These are phyloP conservation scores for Daphoenositta chrysoptera DNA, from an alignment of 2,113 vertebrate species.

Conservation along the genomic window DNA sequence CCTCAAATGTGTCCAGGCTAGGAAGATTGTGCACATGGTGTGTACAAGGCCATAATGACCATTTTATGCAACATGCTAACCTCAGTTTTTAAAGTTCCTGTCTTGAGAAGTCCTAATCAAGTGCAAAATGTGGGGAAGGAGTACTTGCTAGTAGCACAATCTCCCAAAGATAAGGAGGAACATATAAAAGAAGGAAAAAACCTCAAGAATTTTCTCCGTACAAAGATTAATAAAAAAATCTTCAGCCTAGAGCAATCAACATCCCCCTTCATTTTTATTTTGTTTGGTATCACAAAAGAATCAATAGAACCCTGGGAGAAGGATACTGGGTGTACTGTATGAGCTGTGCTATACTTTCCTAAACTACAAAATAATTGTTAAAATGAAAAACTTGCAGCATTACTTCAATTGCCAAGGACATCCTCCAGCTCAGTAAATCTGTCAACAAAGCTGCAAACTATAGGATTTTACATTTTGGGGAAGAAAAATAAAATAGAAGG, in stretches of 20 bases:
- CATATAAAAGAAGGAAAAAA: neutral
- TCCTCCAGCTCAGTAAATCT: neutral
- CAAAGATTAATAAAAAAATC: neutral
- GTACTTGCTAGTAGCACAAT: neutral
- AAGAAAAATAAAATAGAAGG: neutral
- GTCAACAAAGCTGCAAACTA: neutral
- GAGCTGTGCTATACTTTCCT: neutral
- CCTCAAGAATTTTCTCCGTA: neutral
- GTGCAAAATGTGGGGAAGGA: neutral
- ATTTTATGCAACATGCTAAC: neutral
- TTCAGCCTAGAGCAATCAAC: neutral
- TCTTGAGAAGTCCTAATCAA: neutral
- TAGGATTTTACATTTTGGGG: neutral
- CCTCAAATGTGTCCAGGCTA: neutral
- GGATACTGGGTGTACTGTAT: neutral
- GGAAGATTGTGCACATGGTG: neutral
- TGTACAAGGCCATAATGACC: neutral
- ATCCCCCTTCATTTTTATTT: neutral
- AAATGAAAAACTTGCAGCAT: neutral
- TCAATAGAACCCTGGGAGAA: neutral
- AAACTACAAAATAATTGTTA: neutral
- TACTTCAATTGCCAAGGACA: neutral
- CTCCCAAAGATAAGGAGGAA: neutral
- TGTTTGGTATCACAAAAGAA: neutral
- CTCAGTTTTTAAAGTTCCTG: neutral